Evolutionary conservation across 2,113 vertebrate genomes (phyloP), one percentile per base, ranked within the genome.

Genomic region (Sula dactylatra): DNA sequence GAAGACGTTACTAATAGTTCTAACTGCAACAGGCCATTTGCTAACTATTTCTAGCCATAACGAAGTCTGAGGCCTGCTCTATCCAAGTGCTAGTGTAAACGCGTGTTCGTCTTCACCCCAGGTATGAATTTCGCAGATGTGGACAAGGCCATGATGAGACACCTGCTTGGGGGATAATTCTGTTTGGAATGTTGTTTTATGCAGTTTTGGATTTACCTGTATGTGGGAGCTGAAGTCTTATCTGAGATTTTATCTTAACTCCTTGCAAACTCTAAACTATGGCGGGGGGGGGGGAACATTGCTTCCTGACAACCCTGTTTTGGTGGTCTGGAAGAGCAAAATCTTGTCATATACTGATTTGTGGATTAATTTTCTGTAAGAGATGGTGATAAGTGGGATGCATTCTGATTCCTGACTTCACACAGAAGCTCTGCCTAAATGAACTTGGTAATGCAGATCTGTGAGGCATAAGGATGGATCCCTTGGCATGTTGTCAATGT

Each of bases 101-200:
- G 32, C 2, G 0, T 13, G n/a, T 47, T 89, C 32, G 2, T 59
- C 69, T 64, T 71, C 32, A 38, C 15, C 50, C 29, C 82, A 92
- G 90, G 83, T 94, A 58, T 92, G 94, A 86, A 79, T 65, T n/a
- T 92, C 88, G 59, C 80, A 88, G 77, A 69, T 10, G 25, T 74
- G 72, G 86, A 47, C 38, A 42, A n/a, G 42, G 71, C 55, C 72
- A 67, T 55, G 94, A 90, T 74, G 82, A 96, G 86, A 90, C 83
- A 45, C 47, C n/a, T 1, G 19, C 65, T 59, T 1, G 3, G 36
- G 72, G 88, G 90, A 64, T 97, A 89, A 93, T 93, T 91, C 92
- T 72, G 59, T 78, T 88, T 92, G 95, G 90, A 93, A 93, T 83
- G 86, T 34, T 93, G 72, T 92, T 96, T 71, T 69, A 44, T 74